Evolutionary conservation across 2,888 invertebrate species (phyloP).

Genomic region (Cordilura impudica): DNA sequence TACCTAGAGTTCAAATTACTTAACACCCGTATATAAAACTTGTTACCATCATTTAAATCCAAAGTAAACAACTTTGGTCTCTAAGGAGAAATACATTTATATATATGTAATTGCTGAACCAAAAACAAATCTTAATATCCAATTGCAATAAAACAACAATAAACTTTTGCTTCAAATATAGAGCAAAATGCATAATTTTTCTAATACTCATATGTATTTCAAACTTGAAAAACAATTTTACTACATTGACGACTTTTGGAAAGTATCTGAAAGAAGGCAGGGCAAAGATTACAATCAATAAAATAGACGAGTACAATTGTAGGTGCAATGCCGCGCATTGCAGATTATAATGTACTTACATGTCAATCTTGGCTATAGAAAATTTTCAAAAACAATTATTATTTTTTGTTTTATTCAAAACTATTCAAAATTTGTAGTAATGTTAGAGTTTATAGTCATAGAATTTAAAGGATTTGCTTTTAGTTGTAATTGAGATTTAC

Average conservation of each 20-base stretch:
- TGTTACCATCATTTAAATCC: not conserved
- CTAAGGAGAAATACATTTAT: conserved; percentile 32
- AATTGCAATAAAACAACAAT: conserved; percentile 35
- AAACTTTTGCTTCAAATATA: conserved; percentile 7
- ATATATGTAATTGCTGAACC: not conserved
- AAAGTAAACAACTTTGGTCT: conserved; percentile 49
- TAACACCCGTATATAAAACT: too few species aligned
- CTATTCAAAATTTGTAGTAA: not conserved
- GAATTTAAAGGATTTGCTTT: not conserved
- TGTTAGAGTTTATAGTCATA: not conserved
- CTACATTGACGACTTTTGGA: conserved; percentile 1
- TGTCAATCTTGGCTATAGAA: conserved; percentile 45
- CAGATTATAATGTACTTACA: conserved; percentile 13
- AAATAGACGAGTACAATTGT: not conserved
- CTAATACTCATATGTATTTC: conserved; percentile 3
- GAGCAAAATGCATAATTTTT: conserved; percentile 19
- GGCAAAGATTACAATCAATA: conserved; percentile 24
- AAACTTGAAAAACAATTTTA: conserved; percentile 18
- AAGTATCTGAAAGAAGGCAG: not conserved
- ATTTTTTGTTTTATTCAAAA: not conserved
- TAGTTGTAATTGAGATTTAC: conserved; percentile 35
- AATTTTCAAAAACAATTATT: conserved; percentile 8
- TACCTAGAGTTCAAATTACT: not conserved
- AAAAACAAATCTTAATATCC: not conserved
- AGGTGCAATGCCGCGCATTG: conserved; percentile 9